Evolutionary conservation across 1,140 invertebrate genomes (phyloP), one percentile per base, ranked within the genome.

Genomic region (Carcinoscorpius rotundicauda): DNA sequence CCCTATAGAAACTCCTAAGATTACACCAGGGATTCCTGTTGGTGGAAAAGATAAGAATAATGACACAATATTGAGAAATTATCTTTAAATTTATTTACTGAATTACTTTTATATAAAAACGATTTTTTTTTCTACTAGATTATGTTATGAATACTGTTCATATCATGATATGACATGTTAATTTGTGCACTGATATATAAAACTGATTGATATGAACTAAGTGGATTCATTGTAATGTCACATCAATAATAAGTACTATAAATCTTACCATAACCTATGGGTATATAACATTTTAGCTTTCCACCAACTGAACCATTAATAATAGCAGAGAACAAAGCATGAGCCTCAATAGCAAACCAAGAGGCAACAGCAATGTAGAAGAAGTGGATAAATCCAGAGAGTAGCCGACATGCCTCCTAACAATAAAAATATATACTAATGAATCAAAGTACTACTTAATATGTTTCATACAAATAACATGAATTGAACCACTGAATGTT

Each of bases 261-360:
- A 9, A 29, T 52, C 65, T 69, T 66, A 72, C 74, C 73, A 70
- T 72, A 76, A 10, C 69, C 64, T 29, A 76, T 61, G 9, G 69
- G 69, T 5, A 68, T 29, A 62, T 74, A 76, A 6, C 67, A 67
- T 4, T 64, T 62, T 10, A 75, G 62, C 52, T 68, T 68, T 3
- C 75, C 75, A 4, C 71, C 73, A 11, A 75, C 68, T 11, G 71
- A 64, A 10, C 75, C 75, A 61, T 68, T 62, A n/a, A 71, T 72
- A 56, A 76, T 72, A 5, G 74, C 73, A 4, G 61, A 68, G 64
- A 75, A 76, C 3, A 72, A 64, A 3, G 73, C 73, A 55, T 72
- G 65, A 2, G 68, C 71, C 64, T 75, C 68, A 6, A 70, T 66
- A n/a, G 68, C 63, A 6, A 74, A 51, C 73, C 72, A 73, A 3